Evolutionary conservation across 2,113 vertebrate genomes (phyloP).

Genomic region (Thamnaconus septentrionalis): DNA sequence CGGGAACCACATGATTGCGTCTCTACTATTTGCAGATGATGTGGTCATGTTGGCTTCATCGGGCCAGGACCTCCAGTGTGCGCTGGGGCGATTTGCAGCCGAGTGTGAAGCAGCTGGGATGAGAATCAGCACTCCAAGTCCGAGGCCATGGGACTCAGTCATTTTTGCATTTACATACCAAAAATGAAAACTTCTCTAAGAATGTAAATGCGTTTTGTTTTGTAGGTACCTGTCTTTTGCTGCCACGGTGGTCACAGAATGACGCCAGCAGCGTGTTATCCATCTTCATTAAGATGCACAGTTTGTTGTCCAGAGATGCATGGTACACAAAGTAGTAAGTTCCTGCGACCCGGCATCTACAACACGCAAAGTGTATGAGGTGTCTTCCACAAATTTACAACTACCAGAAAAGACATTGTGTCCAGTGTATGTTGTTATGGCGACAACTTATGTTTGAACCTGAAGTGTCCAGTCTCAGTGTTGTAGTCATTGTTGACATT

Average conservation of each 20-base stretch:
- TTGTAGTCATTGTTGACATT: conserved; percentile 52
- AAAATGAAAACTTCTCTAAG: too few relatives aligned
- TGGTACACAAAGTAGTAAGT: conserved; percentile 66
- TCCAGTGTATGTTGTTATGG: neutral
- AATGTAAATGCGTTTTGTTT: neutral
- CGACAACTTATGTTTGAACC: conserved; percentile 15
- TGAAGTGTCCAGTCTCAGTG: conserved; percentile 29
- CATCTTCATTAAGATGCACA: conserved; percentile 55
- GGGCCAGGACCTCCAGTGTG: too few relatives aligned
- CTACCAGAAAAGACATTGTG: neutral
- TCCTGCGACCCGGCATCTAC: conserved; percentile 46
- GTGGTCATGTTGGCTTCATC: too few relatives aligned
- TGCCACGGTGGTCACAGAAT: conserved; percentile 48
- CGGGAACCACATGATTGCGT: too few relatives aligned
- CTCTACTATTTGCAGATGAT: too few relatives aligned
- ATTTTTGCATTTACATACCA: too few relatives aligned
- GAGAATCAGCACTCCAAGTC: too few relatives aligned
- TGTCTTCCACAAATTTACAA: too few relatives aligned
- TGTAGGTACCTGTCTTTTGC: conserved; percentile 30
- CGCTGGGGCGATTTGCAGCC: too few relatives aligned
- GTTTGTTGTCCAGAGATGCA: conserved; percentile 24
- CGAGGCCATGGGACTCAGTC: too few relatives aligned
- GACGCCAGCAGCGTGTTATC: neutral
- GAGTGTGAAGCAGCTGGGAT: too few relatives aligned
- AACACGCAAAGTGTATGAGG: neutral